Percentiles rank a stretch among this genome's conserved stretches.
Conservation (phyloP, 1,140 invertebrate genomes). For the Trichonephila clavata region DNA sequence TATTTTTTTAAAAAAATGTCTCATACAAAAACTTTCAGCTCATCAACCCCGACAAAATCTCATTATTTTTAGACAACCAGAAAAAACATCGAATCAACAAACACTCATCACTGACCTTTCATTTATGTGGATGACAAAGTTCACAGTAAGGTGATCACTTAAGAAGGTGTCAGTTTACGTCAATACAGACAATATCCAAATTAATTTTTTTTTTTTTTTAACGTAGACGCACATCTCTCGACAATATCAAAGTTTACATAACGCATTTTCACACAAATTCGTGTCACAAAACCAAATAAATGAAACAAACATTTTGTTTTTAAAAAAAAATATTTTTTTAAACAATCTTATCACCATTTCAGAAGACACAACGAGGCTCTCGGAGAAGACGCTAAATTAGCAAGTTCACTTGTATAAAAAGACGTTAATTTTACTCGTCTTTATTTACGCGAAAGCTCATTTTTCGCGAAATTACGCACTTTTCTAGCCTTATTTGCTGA, state of each 20-base stretch:
- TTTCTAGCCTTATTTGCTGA: neutral
- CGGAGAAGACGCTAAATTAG: slow-evolving; percentile 69
- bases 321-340: neutral
- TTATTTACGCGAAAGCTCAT: slow-evolving; percentile 23
- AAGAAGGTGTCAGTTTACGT: neutral
- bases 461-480: slow-evolving; percentile 54
- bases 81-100: too few species aligned
- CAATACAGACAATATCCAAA: too few species aligned
- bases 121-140: neutral
- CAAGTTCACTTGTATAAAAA: neutral
- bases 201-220: too few species aligned
- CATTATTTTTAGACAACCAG: too few species aligned
- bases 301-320: neutral
- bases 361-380: slow-evolving; percentile 38
- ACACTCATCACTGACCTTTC: neutral
- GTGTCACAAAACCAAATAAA: neutral
- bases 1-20: too few species aligned
- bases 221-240: neutral
- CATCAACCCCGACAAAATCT: too few species aligned
- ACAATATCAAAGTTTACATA: neutral
- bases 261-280: neutral
- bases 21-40: too few species aligned
- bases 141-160: neutral
- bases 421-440: slow-evolving; percentile 17
- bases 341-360: slow-evolving; percentile 26